Conservation (phyloP, 2,888 invertebrate genomes). For the Ennomos erosarius region DNA sequence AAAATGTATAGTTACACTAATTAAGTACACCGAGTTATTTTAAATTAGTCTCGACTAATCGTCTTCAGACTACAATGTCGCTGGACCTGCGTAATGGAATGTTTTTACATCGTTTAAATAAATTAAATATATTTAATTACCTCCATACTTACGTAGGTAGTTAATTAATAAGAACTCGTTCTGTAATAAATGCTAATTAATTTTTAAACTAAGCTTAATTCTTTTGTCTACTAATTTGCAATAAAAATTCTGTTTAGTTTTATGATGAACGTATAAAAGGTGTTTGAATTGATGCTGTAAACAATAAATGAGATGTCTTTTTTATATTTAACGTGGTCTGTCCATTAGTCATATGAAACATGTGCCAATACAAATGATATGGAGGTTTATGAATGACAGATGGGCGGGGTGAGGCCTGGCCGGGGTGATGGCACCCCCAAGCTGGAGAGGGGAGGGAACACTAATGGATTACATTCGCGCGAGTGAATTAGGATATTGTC, state of each 20-base stretch:
- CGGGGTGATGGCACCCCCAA: constrained; percentile 43
- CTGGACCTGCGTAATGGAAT: constrained; percentile 32
- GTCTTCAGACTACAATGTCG: constrained; percentile 21
- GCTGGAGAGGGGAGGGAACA: constrained; percentile 55
- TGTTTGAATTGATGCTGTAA: constrained; percentile 43
- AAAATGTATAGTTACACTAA: neutral
- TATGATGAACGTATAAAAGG: constrained; percentile 15
- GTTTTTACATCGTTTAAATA: constrained; percentile 30
- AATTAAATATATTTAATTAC: constrained; percentile 39
- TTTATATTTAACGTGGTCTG: constrained; percentile 72
- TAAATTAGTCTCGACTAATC: constrained; percentile 37
- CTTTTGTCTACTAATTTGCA: constrained; percentile 36
- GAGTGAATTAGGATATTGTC: constrained; percentile 85
- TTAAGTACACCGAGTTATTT: constrained; percentile 35
- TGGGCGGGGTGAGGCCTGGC: constrained; percentile 45
- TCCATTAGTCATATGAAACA: constrained; percentile 85
- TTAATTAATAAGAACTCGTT: constrained; percentile 22
- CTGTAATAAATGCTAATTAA: constrained; percentile 21
- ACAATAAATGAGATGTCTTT: constrained; percentile 60
- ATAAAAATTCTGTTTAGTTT: constrained; percentile 44
- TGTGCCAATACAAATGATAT: constrained; percentile 85
- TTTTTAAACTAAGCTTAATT: constrained; percentile 15
- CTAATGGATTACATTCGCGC: constrained; percentile 85
- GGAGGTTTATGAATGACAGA: constrained; percentile 84
- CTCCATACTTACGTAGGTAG: constrained; percentile 19